A percentile compares a stretch with the other conserved stretches of the same genome.
Conservation (phyloP, 2,113 vertebrate species). For the Mirza zaza region DNA sequence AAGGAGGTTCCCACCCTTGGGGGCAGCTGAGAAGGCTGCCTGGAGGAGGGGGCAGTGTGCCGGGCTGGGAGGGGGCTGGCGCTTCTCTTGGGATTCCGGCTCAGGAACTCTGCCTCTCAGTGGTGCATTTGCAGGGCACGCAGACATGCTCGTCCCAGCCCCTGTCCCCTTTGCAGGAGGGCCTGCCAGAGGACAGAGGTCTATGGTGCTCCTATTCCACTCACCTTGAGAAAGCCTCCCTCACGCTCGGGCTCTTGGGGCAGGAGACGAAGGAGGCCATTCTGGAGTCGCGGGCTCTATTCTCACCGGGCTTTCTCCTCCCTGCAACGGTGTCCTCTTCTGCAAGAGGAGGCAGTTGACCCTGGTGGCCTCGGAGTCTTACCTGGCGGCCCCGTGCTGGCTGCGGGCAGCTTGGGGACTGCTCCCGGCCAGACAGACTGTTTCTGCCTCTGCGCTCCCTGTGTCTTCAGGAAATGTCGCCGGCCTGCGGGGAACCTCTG, state of each 20-base stretch:
- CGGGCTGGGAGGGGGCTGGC: neutral
- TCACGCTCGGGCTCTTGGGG: neutral
- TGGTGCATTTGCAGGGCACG: neutral
- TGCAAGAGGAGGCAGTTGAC: neutral
- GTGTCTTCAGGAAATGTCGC: constrained; percentile 4
- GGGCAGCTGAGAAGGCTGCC: neutral
- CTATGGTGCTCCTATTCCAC: neutral
- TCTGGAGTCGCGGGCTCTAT: neutral
- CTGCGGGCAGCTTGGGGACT: neutral
- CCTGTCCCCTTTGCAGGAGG: neutral
- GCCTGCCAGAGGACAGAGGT: neutral
- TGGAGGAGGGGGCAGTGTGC: neutral
- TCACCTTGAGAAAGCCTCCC: neutral
- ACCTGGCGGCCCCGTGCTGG: neutral
- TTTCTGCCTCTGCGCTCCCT: neutral
- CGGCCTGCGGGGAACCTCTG: neutral
- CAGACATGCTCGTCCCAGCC: neutral
- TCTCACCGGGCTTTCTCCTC: neutral
- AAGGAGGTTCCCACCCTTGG: neutral
- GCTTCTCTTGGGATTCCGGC: neutral
- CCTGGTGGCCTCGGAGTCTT: neutral
- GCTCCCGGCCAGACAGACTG: neutral
- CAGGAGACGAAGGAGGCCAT: neutral
- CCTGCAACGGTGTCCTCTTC: neutral
- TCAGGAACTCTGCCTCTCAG: neutral